Evolutionary conservation across 2,888 invertebrate species (phyloP), one percentile per base, ranked within the genome.

Genomic region (Stenotaenia linearis): DNA sequence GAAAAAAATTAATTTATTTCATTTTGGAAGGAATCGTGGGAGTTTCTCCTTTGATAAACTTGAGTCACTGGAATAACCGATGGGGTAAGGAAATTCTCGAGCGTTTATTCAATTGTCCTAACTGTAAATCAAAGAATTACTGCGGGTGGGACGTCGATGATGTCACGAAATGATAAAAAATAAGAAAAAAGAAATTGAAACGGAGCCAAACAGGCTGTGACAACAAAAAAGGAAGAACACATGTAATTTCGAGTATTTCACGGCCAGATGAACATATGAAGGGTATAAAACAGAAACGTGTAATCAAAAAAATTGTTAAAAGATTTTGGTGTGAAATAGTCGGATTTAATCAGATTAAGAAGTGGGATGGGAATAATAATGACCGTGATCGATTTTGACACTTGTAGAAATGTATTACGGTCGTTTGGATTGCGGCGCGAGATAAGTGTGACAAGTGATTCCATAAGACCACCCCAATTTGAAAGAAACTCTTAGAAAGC

Each of bases 401-500:
- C 50, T 50, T n/a, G 50, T 6, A 40, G 40, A 40, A 40, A 40
- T 9, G 32, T 32, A 32, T 45, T 45, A 45, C 56, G 21, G 10
- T 40, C 23, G 18, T 4, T 56, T 56, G 4, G 56, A 56, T 56
- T 10, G 56, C 21, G 21, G 56, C 56, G 23, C 21, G 56, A 56
- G 56, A 56, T 56, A 56, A 56, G 56, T 21, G 56, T 21, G 56
- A 69, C 69, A 6, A 23, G 23, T 21, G 56, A 56, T 56, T 56
- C 21, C 23, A 69, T 69, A 69, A 69, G 69, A 69, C 69, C 69
- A 69, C 69, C 69, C 69, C 69, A 69, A 69, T 69, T 69, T 69
- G 12, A 2, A 25, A 23, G 61, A 23, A 9, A 61, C 2, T 23
- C 6, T 37, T 15, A 7, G 12, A 61, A 69, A 69, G 25, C 69